A percentile compares a stretch with the other conserved stretches of the same genome.
Conservation (phyloP, 2,888 invertebrate genomes). For the Eristalis arbustorum region DNA sequence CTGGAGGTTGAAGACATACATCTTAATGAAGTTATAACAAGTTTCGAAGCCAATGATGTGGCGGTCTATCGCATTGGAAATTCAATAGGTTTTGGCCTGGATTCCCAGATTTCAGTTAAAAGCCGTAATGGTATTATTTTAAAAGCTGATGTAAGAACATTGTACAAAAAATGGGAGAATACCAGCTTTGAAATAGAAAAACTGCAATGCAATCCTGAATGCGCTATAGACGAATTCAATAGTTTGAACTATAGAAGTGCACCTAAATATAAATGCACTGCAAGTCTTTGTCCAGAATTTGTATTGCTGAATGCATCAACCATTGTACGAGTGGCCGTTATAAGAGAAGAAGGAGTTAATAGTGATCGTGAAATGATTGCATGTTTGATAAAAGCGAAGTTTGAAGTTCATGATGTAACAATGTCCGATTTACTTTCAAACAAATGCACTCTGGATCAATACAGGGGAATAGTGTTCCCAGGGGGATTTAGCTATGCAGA, state of each 20-base stretch:
- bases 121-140: slow-evolving; percentile 79
- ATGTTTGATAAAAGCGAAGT: slow-evolving; percentile 91
- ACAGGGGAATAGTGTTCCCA: slow-evolving; percentile 95
- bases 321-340: slow-evolving; percentile 89
- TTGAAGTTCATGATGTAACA: slow-evolving; percentile 95
- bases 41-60: slow-evolving; percentile 84
- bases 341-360: slow-evolving; percentile 96
- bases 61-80: slow-evolving; percentile 86
- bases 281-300: slow-evolving; percentile 83
- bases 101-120: slow-evolving; percentile 75
- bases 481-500: slow-evolving; percentile 99
- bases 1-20: slow-evolving; percentile 85
- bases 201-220: slow-evolving; percentile 89
- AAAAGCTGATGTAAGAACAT: slow-evolving; percentile 83
- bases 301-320: slow-evolving; percentile 77
- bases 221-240: slow-evolving; percentile 89
- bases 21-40: slow-evolving; percentile 82
- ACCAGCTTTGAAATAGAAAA: slow-evolving; percentile 95
- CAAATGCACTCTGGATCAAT: slow-evolving; percentile 87
- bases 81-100: slow-evolving; percentile 85
- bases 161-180: slow-evolving; percentile 96
- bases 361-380: slow-evolving; percentile 99
- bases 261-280: slow-evolving; percentile 87
- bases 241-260: slow-evolving; percentile 85
- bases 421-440: slow-evolving; percentile 93